These are phyloP conservation scores for Eublepharis macularius DNA, from an alignment of 2,113 vertebrate species.

Conservation along the genomic window DNA sequence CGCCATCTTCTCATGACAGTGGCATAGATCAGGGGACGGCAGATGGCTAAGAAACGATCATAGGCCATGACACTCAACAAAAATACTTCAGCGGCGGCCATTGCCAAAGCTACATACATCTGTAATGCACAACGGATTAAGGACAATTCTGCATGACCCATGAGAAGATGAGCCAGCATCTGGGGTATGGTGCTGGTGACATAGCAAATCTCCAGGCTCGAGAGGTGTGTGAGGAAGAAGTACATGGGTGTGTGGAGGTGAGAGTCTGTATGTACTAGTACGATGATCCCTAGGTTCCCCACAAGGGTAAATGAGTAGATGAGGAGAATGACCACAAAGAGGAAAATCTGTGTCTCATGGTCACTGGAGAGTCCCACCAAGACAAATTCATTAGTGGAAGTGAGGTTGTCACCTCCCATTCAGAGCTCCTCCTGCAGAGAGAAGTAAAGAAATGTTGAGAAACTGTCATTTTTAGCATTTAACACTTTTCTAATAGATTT, in stretches of 20 bases:
- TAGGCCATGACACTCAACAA: constrained; percentile 17
- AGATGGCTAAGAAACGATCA: background rate
- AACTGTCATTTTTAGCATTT: too few relatives aligned
- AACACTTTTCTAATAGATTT: too few relatives aligned
- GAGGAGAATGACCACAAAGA: too few relatives aligned
- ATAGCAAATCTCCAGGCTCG: constrained; percentile 52
- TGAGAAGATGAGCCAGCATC: constrained; percentile 32
- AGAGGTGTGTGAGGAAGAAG: constrained; percentile 53
- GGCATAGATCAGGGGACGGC: constrained; percentile 36
- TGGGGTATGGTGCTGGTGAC: constrained; percentile 48
- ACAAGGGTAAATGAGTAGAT: constrained; percentile 34
- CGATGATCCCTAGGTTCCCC: constrained; percentile 36
- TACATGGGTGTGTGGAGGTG: constrained; percentile 50
- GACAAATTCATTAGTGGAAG: constrained; percentile 24
- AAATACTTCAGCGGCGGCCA: constrained; percentile 38
- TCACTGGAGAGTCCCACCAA: constrained; percentile 37
- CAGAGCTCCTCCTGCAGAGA: background rate
- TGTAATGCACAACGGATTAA: constrained; percentile 32
- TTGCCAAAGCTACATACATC: constrained; percentile 26
- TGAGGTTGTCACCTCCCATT: background rate
- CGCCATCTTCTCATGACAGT: constrained; percentile 8
- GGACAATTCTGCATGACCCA: constrained; percentile 15
- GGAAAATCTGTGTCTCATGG: too few relatives aligned
- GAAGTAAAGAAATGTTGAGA: too few relatives aligned
- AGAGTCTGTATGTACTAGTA: constrained; percentile 14